Evolutionary conservation across 2,113 vertebrate genomes (phyloP), one percentile per base, ranked within the genome.

Genomic region (Strix aluco): DNA sequence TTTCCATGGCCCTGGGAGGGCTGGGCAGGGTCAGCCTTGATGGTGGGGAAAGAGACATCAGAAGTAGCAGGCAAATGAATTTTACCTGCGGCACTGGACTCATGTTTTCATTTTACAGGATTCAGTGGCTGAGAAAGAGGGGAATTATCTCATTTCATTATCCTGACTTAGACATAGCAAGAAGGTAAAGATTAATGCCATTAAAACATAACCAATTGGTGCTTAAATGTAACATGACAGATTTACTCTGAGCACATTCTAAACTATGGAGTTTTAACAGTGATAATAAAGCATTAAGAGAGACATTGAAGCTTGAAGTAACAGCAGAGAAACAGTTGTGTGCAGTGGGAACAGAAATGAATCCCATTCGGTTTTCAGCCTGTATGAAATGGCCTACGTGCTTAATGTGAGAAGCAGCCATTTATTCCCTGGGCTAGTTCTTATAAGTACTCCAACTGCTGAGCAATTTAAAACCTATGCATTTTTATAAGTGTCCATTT

Each of bases 401-500:
- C 75, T 80, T 91, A 81, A 91, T 79, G 81, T 85, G 58, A 93
- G 71, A 80, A 94, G 61, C 82, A 93, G 65, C 73, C 91, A 65
- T 90, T 95, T 97, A 92, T 90, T 97, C 95, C 91, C 85, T 78
- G 73, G 79, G 81, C 94, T 90, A n/a, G 32, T 69, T 95, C 94
- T 96, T 90, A 47, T 47, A 96, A 92, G 88, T 81, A 72, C 86
- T 97, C 79, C 84, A 92, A 61, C 66, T 69, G 70, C 79, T 54
- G 88, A 92, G 91, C 91, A 95, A 96, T 97, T 97, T 94, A 94
- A 93, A 97, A 93, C 55, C 93, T 90, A 89, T 94, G 96, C 96
- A 94, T 97, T 97, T 97, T 97, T 95, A 94, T 93, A 95, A 93
- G 88, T 91, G 73, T 93, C 86, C 70, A 61, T 95, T 97, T 95